Base-by-base conservation (phyloP, 2,797 vertebrate genomes). In the Lagorchestes hirsutus region DNA sequence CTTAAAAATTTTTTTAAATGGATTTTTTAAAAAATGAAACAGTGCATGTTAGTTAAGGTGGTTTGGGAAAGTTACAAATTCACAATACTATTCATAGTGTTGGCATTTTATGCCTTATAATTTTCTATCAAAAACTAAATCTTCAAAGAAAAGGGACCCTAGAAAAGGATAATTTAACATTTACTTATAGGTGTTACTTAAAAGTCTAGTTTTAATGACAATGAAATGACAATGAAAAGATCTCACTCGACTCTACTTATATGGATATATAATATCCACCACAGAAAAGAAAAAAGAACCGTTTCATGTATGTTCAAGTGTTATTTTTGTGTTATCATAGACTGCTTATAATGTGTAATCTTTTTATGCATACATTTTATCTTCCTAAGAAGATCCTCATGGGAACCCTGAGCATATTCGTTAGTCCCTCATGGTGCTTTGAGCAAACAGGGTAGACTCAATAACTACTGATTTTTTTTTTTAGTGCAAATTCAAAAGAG, bases 61-160 rank as follows among this genome's bases (percentile, higher is more conserved):
- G 31, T 90, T 31, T 87, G 6, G 28, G 28, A 87, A 57, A 91
- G 46, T 18, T 34, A 40, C 14, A 29, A 0, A 31, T 58, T 55
- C 29, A 94, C 9, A 74, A 3, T 90, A 46, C 52, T 74, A 11
- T 54, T 91, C 54, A 22, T 74, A 14, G 34, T 55, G 29, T 93
- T 50, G 54, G 91, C 50, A 92, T 92, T 58, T 55, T 56, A 55
- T 46, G 34, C 34, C 18, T 50, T 13, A 90, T 31, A 55, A 92
- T 50, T 82, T 90, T n/a, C 50, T 90, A n/a, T 50, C 50, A 96
- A 50, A 55, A 92, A 55, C 57, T 31, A 90, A 93, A 59, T 94
- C 92, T 56, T 92, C 95, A 58, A 87, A 95, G 50, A 57, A 90
- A 90, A 10, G 31, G 54, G 90, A 92, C 54, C 4, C 4, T 56